Evolutionary conservation across 1,140 invertebrate species (phyloP).

Genomic region (Drosophila obscura): DNA sequence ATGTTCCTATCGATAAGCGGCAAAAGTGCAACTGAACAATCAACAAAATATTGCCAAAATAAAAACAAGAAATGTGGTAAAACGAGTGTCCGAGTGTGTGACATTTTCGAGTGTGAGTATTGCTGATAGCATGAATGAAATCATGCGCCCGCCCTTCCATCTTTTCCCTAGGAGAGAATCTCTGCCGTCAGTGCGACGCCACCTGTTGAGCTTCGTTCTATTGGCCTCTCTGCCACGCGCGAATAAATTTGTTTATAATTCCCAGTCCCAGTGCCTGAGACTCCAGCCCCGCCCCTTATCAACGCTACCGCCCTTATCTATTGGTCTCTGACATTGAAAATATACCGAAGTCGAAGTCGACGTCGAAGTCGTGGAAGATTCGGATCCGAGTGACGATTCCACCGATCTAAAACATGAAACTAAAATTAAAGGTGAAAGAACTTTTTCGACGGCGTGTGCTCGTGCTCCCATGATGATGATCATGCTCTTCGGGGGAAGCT

Average conservation of each 20-base stretch:
- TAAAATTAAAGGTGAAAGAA: constrained; percentile 5
- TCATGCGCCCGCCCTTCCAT: not conserved
- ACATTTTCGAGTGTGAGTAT: no score
- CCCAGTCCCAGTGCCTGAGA: not conserved
- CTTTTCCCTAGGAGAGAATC: not conserved
- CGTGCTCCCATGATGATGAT: not conserved
- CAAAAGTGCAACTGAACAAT: no score
- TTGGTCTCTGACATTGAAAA: constrained; percentile 7
- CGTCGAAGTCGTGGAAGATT: not conserved
- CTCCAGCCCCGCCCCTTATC: constrained; percentile 1
- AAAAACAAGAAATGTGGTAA: no score
- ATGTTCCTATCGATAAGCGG: not conserved
- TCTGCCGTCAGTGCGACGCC: not conserved
- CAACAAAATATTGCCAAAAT: no score
- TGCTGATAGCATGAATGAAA: constrained; percentile 7
- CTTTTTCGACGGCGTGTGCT: constrained; percentile 2
- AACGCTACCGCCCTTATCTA: constrained; percentile 3
- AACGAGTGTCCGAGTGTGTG: not conserved
- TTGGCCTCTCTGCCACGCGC: not conserved
- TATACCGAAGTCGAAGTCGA: not conserved
- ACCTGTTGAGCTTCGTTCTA: constrained; percentile 6
- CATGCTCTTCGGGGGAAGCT: not conserved
- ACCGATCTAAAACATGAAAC: not conserved
- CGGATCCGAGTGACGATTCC: not conserved
- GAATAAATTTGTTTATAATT: constrained; percentile 13